Evolutionary conservation across 2,797 vertebrate species (phyloP), one percentile per base, ranked within the genome.

Genomic region (Choloepus didactylus): DNA sequence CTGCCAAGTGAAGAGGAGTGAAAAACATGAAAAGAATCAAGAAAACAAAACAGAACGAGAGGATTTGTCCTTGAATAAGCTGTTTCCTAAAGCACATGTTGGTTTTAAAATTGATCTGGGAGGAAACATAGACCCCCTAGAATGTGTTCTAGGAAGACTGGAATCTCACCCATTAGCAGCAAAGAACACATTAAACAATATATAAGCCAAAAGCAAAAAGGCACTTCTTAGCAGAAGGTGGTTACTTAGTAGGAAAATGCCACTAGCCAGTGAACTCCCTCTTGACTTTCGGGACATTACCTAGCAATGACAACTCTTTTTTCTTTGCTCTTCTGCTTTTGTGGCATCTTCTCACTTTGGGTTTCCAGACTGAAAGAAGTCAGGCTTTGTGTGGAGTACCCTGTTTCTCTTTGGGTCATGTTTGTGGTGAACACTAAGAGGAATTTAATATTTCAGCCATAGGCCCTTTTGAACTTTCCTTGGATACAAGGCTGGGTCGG

Each of bases 1-100:
- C 60, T 87, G 97, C 96, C 95, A 98, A 98, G 88, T 72, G 81
- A 97, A 90, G 31, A 97, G 89, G 72, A 93, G 96, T 93, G 90
- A 95, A 86, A 94, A 92, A 80, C 18, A 60, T 35, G 67, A 93
- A 54, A 44, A 90, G 72, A 31, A 96, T 31, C 81, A 80, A 92
- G 89, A 91, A 93, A 89, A 95, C 2, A 95, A 97, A 97, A 97
- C 49, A 85, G 77, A 96, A 82, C 54, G n/a, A 18, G 62, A 62
- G 44, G 19, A 62, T 93, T 87, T 95, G 96, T 94, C 96, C 94
- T 96, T 96, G 97, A 97, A 97, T 91, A 95, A 91, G 83, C 80
- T 93, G 79, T 35, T 97, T 97, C 66, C 94, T 97, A 95, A 95
- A 89, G 54, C 31, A 85, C 94, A 94, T 89, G 84, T 94, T 95